Evolutionary conservation across 1,140 invertebrate species (phyloP), one percentile per base, ranked within the genome.

Genomic region (Agraylea sexmaculata): DNA sequence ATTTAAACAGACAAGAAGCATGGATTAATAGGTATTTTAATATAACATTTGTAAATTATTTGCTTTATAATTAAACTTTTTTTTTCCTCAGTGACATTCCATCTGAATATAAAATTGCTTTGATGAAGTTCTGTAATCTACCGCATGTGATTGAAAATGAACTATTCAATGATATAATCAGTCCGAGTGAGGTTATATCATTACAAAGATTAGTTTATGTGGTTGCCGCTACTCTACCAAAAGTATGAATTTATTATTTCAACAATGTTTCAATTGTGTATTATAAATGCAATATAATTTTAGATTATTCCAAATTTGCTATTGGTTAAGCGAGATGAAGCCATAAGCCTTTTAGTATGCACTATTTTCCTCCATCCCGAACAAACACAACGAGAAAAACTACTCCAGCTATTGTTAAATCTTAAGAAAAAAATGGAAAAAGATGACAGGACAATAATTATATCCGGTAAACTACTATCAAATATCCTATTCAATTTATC

Each of bases 351-450:
- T 31, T 64, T 85, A 29, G 56, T 85, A 18, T 72, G 69, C 40
- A 69, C 76, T 8, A 74, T 82, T 25, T 69, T 70, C 38, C 55
- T 83, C 7, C 76, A 83, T 54, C 62, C 68, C 10, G 69, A 74
- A 43, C 46, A 67, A 5, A 59, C 59, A 19, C 69, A 76, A 42
- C 64, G 79, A 43, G 81, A 84, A 49, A 73, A 71, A 45, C 57
- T 85, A 4, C 56, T 85, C 0, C 77, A 82, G 39, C 66, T 78
- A 30, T 54, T 85, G 2, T 83, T 87, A 47, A 84, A 83, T 59
- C 59, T 85, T 3, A 83, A 82, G 46, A 85, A 85, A 51, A 72
- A 75, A 49, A 82, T 82, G 13, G 73, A 78, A 42, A 70, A 75
- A 45, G 72, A 77, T 10, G 81, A 85, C 53, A 65, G 83, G 45